phyloP scores from a whole-genome alignment of 2,797 vertebrate genomes.

The Pelochelys cantorii region DNA sequence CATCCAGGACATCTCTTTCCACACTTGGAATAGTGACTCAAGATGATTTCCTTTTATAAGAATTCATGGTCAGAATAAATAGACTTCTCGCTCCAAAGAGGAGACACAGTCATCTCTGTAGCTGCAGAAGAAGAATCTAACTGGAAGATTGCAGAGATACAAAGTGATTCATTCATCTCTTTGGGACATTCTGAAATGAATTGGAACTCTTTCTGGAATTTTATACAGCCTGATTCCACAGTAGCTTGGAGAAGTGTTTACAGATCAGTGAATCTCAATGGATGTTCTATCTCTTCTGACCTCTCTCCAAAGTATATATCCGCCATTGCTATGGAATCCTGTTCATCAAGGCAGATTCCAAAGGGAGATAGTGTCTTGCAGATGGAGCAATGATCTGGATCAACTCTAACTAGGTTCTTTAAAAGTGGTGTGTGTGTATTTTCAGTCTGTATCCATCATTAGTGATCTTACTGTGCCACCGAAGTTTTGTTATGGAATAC shows the following conservation, averaged over 20 bases:
- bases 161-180: background rate
- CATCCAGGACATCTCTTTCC: background rate
- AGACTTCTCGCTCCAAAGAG: background rate
- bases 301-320: background rate
- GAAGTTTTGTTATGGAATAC: background rate
- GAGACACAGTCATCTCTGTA: background rate
- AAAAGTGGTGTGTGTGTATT: background rate
- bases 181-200: background rate
- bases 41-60: background rate
- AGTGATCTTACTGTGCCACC: background rate
- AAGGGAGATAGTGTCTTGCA: background rate
- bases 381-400: background rate
- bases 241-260: background rate
- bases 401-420: background rate
- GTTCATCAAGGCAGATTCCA: background rate
- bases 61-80: background rate
- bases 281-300: background rate
- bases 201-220: background rate
- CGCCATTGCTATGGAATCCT: background rate
- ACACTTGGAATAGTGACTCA: background rate
- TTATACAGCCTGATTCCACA: background rate
- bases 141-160: background rate
- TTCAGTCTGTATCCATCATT: background rate
- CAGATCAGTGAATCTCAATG: background rate
- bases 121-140: background rate